Conservation (phyloP, 2,113 vertebrate species). For the Catharus minimus region DNA sequence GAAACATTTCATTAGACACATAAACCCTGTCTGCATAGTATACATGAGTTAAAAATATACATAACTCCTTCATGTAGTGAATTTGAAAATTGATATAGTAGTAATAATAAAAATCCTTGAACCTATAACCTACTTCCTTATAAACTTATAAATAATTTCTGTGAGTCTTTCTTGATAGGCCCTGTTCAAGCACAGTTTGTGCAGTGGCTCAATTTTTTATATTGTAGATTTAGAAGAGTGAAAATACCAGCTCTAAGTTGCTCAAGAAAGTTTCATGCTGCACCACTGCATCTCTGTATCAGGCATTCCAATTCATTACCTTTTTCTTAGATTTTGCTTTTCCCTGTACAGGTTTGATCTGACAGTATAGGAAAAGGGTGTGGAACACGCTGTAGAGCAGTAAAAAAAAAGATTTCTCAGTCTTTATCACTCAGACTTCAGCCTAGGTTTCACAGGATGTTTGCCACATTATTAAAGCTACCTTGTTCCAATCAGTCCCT, state of each 20-base stretch:
- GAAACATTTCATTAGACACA: background rate
- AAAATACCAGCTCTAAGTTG: background rate
- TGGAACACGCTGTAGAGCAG: background rate
- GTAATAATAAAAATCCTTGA: background rate
- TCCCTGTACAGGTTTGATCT: background rate
- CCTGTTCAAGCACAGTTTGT: background rate
- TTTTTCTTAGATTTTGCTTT: background rate
- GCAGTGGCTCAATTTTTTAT: background rate
- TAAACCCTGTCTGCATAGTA: background rate
- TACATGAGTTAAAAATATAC: background rate
- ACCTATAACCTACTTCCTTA: background rate
- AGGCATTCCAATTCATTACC: background rate
- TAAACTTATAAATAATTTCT: background rate
- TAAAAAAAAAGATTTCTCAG: background rate
- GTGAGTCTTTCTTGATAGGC: background rate
- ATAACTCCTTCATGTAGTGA: background rate
- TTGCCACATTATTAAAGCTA: background rate
- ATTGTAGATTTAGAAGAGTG: background rate
- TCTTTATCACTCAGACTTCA: background rate
- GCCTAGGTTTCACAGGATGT: background rate
- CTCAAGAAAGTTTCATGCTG: background rate
- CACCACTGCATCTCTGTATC: background rate
- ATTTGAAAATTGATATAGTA: background rate
- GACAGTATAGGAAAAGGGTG: background rate
- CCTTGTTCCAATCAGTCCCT: background rate